Conservation (phyloP, 2,888 invertebrate species). For the Glyphotaelius pellucidus region DNA sequence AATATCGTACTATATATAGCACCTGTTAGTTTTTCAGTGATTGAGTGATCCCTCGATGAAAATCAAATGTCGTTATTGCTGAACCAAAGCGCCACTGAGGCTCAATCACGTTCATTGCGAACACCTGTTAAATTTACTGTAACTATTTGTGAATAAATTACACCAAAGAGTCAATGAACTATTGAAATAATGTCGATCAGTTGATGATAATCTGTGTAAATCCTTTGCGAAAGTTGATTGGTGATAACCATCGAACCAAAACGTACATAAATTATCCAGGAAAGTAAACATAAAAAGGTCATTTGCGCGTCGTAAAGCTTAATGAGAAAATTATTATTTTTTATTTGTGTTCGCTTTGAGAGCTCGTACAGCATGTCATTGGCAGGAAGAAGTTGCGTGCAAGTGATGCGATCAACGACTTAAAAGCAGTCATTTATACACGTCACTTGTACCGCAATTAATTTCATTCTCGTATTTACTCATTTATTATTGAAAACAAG, state of each 20-base stretch:
- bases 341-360: neutral
- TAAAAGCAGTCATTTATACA: neutral
- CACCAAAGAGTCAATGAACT: neutral
- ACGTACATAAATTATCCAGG: neutral
- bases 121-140: neutral
- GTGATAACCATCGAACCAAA: neutral
- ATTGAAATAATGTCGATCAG: neutral
- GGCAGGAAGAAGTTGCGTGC: neutral
- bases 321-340: neutral
- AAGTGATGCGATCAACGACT: conserved; percentile 4
- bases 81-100: neutral
- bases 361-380: conserved; percentile 3
- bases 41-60: neutral
- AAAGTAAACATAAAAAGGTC: neutral
- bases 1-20: too few species aligned
- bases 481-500: neutral
- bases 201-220: neutral
- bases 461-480: neutral
- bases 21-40: too few species aligned
- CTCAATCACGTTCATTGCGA: neutral
- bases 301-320: neutral
- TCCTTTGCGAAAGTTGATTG: neutral
- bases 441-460: conserved; percentile 5
- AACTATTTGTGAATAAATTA: neutral
- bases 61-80: neutral